phyloP scores from a whole-genome alignment of 2,113 vertebrate genomes.

The Ptilorrhoa leucosticta region DNA sequence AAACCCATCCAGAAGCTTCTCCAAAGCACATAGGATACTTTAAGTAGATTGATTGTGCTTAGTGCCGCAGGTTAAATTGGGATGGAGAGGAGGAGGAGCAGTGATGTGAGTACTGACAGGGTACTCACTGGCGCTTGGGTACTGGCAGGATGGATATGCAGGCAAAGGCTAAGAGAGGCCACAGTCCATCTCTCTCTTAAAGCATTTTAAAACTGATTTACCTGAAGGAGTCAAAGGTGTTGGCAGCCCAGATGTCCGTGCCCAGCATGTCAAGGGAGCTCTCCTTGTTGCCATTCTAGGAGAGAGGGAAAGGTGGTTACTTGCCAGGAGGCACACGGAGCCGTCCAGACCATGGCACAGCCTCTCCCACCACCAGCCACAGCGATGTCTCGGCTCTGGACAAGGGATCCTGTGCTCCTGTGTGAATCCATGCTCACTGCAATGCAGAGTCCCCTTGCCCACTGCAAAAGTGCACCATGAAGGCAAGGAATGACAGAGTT shows the following conservation, averaged over 20 bases:
- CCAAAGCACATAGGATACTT: background rate
- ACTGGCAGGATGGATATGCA: rapidly evolving
- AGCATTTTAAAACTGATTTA: slow-evolving; percentile 28
- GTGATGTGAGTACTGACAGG: rapidly evolving
- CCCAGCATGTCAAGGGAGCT: slow-evolving; percentile 88
- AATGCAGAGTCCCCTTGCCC: background rate
- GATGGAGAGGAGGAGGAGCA: background rate
- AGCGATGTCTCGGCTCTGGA: background rate
- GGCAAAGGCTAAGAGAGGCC: background rate
- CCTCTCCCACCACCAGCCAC: background rate
- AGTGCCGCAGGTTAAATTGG: rapidly evolving
- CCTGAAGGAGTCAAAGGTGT: slow-evolving; percentile 89
- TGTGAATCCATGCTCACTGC: background rate
- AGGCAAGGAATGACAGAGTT: background rate
- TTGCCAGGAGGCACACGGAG: rapidly evolving
- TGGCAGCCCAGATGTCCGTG: slow-evolving; percentile 95
- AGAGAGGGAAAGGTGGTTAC: slow-evolving; percentile 9
- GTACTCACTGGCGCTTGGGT: background rate
- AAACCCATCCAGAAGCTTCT: background rate
- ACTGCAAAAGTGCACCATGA: background rate
- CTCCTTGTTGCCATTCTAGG: slow-evolving; percentile 90
- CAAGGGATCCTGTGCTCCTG: rapidly evolving
- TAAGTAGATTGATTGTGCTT: background rate
- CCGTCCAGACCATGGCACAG: background rate
- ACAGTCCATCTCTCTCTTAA: background rate